Percentiles rank a stretch among this genome's conserved stretches.
Conservation (phyloP, 2,797 vertebrate species). For the Denticeps clupeoides region DNA sequence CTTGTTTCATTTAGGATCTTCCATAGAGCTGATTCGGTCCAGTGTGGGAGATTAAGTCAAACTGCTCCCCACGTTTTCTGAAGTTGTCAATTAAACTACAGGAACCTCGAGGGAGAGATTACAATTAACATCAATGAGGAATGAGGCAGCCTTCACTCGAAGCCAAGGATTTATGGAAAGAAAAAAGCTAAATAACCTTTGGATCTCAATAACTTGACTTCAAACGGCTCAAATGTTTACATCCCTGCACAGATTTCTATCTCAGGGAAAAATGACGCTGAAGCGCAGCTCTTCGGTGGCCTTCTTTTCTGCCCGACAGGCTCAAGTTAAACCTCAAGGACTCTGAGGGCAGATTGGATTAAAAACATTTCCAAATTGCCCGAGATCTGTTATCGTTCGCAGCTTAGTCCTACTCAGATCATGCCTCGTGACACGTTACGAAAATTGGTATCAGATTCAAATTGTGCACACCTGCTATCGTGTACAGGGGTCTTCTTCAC, state of each 20-base stretch:
- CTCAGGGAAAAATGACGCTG: conserved; percentile 1
- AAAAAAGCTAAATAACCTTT: conserved; percentile 10
- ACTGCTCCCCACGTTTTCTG: conserved; percentile 7
- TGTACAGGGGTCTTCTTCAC: too few relatives aligned
- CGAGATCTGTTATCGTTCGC: too few relatives aligned
- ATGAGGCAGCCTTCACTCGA: conserved; percentile 11
- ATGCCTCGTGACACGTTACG: too few relatives aligned
- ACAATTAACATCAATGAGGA: conserved; percentile 27
- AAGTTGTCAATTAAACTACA: conserved; percentile 11
- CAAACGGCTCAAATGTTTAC: conserved; percentile 21
- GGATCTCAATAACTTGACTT: conserved; percentile 21
- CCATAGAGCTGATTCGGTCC: conserved; percentile 4
- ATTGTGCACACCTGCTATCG: too few relatives aligned
- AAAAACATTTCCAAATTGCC: too few relatives aligned
- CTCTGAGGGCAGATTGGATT: too few relatives aligned
- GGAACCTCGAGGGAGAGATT: conserved; percentile 10
- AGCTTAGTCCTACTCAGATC: too few relatives aligned
- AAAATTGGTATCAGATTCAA: too few relatives aligned
- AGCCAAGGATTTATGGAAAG: not conserved
- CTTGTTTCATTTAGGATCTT: conserved; percentile 18
- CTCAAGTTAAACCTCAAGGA: too few relatives aligned
- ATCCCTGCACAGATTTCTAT: conserved; percentile 17
- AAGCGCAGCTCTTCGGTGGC: too few relatives aligned
- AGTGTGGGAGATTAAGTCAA: conserved; percentile 12
- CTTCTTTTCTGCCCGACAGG: too few relatives aligned